Evolutionary conservation across 35 echinoderm and acorn worm species (phyloP).

Genomic region (Antedon bifida): DNA sequence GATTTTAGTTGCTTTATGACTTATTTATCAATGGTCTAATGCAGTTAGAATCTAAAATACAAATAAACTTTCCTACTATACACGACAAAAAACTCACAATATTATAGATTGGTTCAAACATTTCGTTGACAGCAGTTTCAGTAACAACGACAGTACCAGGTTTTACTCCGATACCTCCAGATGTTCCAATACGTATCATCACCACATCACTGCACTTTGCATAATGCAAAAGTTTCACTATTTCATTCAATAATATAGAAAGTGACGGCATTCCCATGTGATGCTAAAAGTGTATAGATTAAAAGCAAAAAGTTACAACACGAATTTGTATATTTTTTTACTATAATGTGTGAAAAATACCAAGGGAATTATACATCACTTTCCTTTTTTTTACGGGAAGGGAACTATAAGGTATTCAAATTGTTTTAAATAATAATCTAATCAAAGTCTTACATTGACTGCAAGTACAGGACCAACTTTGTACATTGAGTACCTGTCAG

Average conservation of each 20-base stretch:
- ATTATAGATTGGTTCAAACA: slow-evolving; percentile 53
- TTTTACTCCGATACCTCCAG: slow-evolving; percentile 56
- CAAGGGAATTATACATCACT: too few species aligned
- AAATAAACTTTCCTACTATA: too few species aligned
- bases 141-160: slow-evolving; percentile 79
- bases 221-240: slow-evolving; percentile 71
- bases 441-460: slow-evolving; percentile 82
- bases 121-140: slow-evolving; percentile 53
- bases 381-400: too few species aligned
- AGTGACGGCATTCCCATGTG: slow-evolving; percentile 67
- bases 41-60: too few species aligned
- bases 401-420: too few species aligned
- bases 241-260: slow-evolving; percentile 59
- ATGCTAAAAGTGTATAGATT: too few species aligned
- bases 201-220: slow-evolving; percentile 55
- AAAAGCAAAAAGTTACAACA: too few species aligned
- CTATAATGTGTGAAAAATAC: too few species aligned
- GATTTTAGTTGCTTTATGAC: too few species aligned
- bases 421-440: too few species aligned
- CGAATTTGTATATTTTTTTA: too few species aligned
- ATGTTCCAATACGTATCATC: slow-evolving; percentile 62
- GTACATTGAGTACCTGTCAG: slow-evolving; percentile 61
- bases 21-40: too few species aligned
- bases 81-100: slow-evolving; percentile 52
- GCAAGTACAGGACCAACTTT: slow-evolving; percentile 64